Percentiles rank a stretch among this genome's conserved stretches.
Evolutionary conservation across 2,888 invertebrate genomes (phyloP).

Genomic region (Epinotia brunnichana): DNA sequence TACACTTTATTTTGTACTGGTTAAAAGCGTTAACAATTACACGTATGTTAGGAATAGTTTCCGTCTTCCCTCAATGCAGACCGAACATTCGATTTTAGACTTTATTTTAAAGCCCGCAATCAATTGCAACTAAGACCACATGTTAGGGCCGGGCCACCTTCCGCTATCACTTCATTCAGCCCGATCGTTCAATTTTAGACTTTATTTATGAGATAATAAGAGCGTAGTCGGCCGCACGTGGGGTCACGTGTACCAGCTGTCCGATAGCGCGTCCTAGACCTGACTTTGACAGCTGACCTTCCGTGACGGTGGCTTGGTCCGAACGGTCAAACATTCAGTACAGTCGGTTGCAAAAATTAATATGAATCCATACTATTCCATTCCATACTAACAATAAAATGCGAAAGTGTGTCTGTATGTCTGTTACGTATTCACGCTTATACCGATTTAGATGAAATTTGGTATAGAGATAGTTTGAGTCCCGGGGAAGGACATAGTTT

Average conservation of each 20-base stretch:
- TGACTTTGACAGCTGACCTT: constrained; percentile 35
- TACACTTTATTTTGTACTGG: neutral
- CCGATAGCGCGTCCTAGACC: constrained; percentile 34
- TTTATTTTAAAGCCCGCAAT: neutral
- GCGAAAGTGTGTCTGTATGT: no score
- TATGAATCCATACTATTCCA: no score
- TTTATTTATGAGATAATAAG: neutral
- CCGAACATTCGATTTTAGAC: neutral
- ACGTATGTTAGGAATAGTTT: neutral
- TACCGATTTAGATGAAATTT: no score
- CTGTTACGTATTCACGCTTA: no score
- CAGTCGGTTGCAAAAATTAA: neutral
- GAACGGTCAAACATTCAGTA: neutral
- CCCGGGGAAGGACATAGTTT: no score
- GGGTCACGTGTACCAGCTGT: constrained; percentile 1
- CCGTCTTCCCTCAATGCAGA: neutral
- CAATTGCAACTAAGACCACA: neutral
- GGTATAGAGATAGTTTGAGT: no score
- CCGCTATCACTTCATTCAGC: neutral
- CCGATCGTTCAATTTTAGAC: neutral
- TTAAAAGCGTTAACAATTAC: neutral
- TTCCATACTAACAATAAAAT: no score
- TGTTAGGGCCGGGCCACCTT: neutral
- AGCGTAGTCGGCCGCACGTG: neutral
- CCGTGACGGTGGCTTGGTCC: constrained; percentile 3